These are phyloP conservation scores for Eulithis testata DNA, from an alignment of 2,888 invertebrate species.

Conservation along the genomic window DNA sequence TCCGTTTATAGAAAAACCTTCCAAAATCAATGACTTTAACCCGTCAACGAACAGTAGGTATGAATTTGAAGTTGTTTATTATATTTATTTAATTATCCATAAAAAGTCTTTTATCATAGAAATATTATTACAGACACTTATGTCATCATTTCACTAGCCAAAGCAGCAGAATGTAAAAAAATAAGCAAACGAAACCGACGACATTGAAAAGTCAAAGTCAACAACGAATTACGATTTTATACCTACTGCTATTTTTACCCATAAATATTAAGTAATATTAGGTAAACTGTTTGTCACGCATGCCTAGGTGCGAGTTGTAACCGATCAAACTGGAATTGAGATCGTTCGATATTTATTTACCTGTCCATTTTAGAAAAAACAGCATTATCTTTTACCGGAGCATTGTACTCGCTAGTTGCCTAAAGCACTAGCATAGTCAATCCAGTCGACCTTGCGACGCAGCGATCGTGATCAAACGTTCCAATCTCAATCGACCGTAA, in stretches of 20 bases:
- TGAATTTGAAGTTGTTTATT: no score
- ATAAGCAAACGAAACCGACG: background rate
- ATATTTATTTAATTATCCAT: no score
- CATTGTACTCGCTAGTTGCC: conserved; percentile 3
- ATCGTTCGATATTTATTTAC: background rate
- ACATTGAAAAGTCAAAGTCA: conserved; percentile 7
- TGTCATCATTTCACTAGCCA: background rate
- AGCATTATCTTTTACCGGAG: background rate
- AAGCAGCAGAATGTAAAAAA: background rate
- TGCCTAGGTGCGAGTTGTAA: background rate
- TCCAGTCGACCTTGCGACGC: conserved; percentile 58
- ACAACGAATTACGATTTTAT: background rate
- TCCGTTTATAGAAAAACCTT: no score
- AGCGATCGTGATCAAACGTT: conserved; percentile 51
- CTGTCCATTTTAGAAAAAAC: background rate
- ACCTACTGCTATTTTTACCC: no score
- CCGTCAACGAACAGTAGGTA: no score
- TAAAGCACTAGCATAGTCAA: conserved; percentile 6
- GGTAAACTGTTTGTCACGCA: no score
- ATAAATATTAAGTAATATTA: no score
- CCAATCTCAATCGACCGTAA: conserved; percentile 49
- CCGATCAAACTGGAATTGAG: background rate
- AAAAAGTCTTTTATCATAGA: no score
- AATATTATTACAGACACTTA: no score
- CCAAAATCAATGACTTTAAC: no score